A percentile compares a stretch with the other conserved stretches of the same genome.
Conservation (phyloP, 2,888 invertebrate species). For the Drosophila atroscutellata region DNA sequence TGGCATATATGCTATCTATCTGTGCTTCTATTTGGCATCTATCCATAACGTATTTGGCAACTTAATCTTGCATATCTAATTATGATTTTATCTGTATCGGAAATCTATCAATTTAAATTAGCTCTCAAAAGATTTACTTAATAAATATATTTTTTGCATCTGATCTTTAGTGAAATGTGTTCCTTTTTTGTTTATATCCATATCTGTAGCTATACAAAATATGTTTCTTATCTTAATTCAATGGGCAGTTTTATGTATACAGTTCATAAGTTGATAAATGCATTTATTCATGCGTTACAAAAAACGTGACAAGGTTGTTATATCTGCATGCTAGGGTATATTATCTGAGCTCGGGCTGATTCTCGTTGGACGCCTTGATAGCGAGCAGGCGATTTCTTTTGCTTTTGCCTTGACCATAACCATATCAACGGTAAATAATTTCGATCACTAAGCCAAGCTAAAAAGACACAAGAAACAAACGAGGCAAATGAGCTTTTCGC, state of each 20-base stretch:
- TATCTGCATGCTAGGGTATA: conserved; percentile 29
- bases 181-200: neutral
- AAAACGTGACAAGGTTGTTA: conserved; percentile 47
- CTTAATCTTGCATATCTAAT: neutral
- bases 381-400: conserved; percentile 14
- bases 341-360: conserved; percentile 24
- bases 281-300: conserved; percentile 40
- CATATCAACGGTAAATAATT: conserved; percentile 80
- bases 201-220: neutral
- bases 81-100: neutral
- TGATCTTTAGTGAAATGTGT: neutral
- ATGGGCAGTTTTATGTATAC: neutral
- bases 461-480: conserved; percentile 33
- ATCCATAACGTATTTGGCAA: neutral
- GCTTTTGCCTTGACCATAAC: conserved; percentile 60
- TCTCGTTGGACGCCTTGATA: conserved; percentile 5
- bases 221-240: neutral
- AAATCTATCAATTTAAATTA: neutral
- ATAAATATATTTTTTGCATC: neutral
- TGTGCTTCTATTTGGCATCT: neutral
- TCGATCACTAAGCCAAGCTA: conserved; percentile 60
- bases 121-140: neutral
- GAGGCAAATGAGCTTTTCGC: conserved; percentile 62
- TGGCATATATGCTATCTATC: neutral
- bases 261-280: conserved; percentile 10